These are phyloP conservation scores for Theristicus caerulescens DNA, from an alignment of 2,113 vertebrate genomes.

Conservation along the genomic window DNA sequence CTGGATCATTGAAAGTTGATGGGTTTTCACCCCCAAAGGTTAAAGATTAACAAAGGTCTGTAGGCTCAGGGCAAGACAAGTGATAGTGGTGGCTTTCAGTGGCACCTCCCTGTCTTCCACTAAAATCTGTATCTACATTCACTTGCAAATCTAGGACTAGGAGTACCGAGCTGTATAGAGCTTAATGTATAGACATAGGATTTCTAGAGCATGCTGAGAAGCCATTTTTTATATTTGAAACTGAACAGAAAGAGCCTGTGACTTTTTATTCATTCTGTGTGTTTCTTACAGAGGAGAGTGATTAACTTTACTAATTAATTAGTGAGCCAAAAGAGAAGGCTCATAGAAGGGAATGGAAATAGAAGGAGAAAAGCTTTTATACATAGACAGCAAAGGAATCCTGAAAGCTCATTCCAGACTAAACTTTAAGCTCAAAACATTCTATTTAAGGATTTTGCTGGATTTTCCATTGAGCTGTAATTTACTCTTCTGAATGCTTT, in stretches of 20 bases:
- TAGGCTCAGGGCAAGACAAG: neutral
- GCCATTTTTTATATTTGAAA: neutral
- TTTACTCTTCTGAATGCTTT: neutral
- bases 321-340: neutral
- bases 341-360: neutral
- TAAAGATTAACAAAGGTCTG: neutral
- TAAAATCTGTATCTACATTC: neutral
- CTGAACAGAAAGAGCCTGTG: neutral
- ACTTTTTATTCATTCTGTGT: neutral
- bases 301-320: neutral
- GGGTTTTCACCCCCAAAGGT: neutral
- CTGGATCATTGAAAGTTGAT: neutral
- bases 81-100: neutral
- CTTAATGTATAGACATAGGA: rapidly evolving
- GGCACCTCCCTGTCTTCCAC: neutral
- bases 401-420: neutral
- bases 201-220: neutral
- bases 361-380: neutral
- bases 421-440: neutral
- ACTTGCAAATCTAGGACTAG: neutral
- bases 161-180: neutral
- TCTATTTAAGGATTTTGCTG: neutral
- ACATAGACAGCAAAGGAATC: neutral
- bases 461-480: neutral
- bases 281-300: neutral